Conservation (phyloP, 2,797 vertebrate species). For the Anomalospiza imberbis region DNA sequence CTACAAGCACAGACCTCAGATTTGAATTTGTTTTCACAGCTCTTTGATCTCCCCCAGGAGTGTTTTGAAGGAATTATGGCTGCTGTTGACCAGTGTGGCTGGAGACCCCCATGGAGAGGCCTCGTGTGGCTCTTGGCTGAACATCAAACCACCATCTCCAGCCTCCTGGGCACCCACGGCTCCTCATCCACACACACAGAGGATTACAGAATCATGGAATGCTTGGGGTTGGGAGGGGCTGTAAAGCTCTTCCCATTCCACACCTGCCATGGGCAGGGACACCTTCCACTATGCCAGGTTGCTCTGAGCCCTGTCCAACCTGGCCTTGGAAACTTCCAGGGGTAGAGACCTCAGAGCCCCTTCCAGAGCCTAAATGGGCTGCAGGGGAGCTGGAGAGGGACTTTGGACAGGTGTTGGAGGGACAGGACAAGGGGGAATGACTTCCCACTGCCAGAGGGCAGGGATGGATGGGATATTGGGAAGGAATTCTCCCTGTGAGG, state of each 20-base stretch:
- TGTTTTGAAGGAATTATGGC: not conserved
- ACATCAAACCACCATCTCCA: not conserved
- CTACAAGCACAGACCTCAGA: not conserved
- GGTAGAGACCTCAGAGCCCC: not conserved
- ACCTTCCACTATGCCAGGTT: not conserved
- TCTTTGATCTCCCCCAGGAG: not conserved
- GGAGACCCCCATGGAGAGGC: not conserved
- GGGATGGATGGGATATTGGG: rapidly evolving
- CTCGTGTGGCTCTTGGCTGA: not conserved
- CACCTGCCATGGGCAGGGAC: not conserved
- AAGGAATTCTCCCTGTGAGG: not conserved
- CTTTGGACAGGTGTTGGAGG: rapidly evolving
- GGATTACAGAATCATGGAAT: not conserved
- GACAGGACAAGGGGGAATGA: not conserved
- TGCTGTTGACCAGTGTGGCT: not conserved
- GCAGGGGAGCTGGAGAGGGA: not conserved
- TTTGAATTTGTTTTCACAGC: not conserved
- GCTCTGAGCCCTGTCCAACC: not conserved
- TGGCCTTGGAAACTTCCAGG: not conserved
- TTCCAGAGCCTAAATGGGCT: not conserved
- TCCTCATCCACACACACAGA: not conserved
- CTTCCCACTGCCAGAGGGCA: not conserved
- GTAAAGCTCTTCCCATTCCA: not conserved
- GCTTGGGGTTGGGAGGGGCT: not conserved
- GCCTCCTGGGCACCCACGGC: not conserved